Conservation (phyloP, 1,140 invertebrate genomes). For the Arctopsyche grandis region DNA sequence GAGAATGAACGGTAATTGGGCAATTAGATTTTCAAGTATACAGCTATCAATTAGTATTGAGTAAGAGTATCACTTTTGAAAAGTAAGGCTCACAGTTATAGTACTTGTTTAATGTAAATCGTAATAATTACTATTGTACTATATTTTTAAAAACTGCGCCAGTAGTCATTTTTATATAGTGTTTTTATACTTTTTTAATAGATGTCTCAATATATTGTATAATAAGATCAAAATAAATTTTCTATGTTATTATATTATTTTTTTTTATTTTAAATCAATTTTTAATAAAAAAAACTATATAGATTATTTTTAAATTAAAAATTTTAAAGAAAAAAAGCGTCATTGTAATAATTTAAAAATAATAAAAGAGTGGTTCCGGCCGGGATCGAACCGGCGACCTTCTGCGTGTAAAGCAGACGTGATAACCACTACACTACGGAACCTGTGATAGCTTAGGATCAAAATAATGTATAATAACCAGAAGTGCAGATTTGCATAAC, state of each 20-base stretch:
- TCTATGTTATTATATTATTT: background rate
- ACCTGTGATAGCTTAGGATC: constrained; percentile 52
- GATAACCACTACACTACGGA: constrained; percentile 71
- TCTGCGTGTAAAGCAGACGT: constrained; percentile 75
- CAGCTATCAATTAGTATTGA: no score
- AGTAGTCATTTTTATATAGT: no score
- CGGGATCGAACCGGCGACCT: constrained; percentile 74
- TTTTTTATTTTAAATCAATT: no score
- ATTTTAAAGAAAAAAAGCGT: background rate
- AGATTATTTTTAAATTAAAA: background rate
- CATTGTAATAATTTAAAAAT: constrained; percentile 8
- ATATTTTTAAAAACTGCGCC: no score
- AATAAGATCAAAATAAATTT: constrained; percentile 31
- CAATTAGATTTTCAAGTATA: background rate
- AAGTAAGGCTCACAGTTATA: no score
- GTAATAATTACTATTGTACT: no score
- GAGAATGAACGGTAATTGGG: background rate
- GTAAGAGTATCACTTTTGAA: no score
- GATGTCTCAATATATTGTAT: constrained; percentile 42
- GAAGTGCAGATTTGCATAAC: no score
- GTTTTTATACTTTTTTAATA: constrained; percentile 20
- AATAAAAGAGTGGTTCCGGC: constrained; percentile 67
- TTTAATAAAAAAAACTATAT: no score
- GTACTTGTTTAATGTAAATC: no score
- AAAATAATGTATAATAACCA: constrained; percentile 32